Percentiles rank a stretch among this genome's conserved stretches.
Conservation (phyloP, 2,797 vertebrate species). For the Remorina albescens region DNA sequence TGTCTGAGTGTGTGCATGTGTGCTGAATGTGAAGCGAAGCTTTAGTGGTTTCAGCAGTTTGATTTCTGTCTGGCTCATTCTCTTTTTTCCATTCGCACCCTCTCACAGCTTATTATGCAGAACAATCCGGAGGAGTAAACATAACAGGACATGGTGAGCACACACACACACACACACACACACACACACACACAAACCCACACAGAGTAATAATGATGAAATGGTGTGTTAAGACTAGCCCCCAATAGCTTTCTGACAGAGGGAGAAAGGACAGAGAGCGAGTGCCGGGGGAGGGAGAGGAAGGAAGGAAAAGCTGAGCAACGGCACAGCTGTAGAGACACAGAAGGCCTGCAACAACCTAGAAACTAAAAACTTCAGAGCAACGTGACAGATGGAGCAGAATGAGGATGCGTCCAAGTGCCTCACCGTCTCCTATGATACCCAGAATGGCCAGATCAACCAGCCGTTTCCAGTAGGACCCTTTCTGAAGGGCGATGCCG, state of each 20-base stretch:
- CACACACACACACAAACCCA: slow-evolving; percentile 26
- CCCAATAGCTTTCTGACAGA: slow-evolving; percentile 67
- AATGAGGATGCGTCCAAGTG: not conserved
- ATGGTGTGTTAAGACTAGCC: slow-evolving; percentile 74
- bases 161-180: slow-evolving; percentile 38
- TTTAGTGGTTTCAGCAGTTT: slow-evolving; percentile 69
- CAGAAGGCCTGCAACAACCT: slow-evolving; percentile 16
- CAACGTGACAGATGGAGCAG: not conserved
- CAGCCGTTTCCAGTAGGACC: slow-evolving; percentile 96
- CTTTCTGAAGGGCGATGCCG: slow-evolving; percentile 97
- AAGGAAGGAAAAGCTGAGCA: slow-evolving; percentile 18
- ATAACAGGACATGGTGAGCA: slow-evolving; percentile 63
- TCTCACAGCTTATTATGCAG: slow-evolving; percentile 76
- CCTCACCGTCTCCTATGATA: slow-evolving; percentile 96
- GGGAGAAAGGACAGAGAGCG: slow-evolving; percentile 38
- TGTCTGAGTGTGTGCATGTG: slow-evolving; percentile 31
- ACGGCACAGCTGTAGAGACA: slow-evolving; percentile 28
- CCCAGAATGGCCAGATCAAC: slow-evolving; percentile 97
- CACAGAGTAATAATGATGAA: slow-evolving; percentile 77
- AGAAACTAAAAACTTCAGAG: slow-evolving; percentile 13
- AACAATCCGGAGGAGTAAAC: slow-evolving; percentile 76
- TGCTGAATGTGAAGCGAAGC: slow-evolving; percentile 53
- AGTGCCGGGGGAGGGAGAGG: slow-evolving; percentile 3
- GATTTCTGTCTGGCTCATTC: slow-evolving; percentile 63
- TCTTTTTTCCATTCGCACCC: slow-evolving; percentile 60